These are phyloP conservation scores for Syngnathus floridae DNA, from an alignment of 2,113 vertebrate genomes.

Conservation along the genomic window DNA sequence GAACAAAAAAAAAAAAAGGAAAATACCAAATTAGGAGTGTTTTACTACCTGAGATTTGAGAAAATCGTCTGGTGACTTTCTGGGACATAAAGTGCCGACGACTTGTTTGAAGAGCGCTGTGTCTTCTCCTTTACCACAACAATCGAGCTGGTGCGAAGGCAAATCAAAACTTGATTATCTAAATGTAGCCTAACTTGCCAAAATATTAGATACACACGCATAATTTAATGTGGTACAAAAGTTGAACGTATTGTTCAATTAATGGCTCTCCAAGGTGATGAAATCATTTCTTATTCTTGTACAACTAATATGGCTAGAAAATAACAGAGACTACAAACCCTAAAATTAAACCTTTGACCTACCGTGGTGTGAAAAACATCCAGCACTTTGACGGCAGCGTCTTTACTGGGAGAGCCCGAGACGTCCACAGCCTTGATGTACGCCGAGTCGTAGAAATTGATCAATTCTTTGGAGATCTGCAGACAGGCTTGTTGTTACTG, in stretches of 20 bases:
- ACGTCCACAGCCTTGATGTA: slow-evolving; percentile 67
- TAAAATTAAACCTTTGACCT: neutral
- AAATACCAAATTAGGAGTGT: neutral
- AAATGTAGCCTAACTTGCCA: neutral
- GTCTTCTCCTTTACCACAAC: slow-evolving; percentile 74
- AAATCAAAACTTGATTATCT: neutral
- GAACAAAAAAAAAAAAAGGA: neutral
- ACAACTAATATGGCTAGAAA: neutral
- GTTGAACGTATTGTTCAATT: neutral
- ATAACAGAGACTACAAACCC: neutral
- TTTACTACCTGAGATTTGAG: slow-evolving; percentile 34
- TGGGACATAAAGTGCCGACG: slow-evolving; percentile 47
- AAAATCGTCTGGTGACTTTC: slow-evolving; percentile 33
- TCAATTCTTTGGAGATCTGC: slow-evolving; percentile 89
- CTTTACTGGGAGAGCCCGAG: slow-evolving; percentile 25
- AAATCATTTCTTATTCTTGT: neutral
- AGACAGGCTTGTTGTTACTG: slow-evolving; percentile 2
- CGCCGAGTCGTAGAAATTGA: slow-evolving; percentile 87
- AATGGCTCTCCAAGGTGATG: neutral
- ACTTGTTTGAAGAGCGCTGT: slow-evolving; percentile 35
- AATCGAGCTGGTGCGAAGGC: slow-evolving; percentile 49
- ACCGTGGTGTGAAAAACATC: slow-evolving; percentile 78
- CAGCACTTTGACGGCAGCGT: slow-evolving; percentile 75
- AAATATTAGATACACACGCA: neutral
- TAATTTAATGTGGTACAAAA: neutral